Evolutionary conservation across 2,113 vertebrate species (phyloP).

Genomic region (Synodontis membranacea): DNA sequence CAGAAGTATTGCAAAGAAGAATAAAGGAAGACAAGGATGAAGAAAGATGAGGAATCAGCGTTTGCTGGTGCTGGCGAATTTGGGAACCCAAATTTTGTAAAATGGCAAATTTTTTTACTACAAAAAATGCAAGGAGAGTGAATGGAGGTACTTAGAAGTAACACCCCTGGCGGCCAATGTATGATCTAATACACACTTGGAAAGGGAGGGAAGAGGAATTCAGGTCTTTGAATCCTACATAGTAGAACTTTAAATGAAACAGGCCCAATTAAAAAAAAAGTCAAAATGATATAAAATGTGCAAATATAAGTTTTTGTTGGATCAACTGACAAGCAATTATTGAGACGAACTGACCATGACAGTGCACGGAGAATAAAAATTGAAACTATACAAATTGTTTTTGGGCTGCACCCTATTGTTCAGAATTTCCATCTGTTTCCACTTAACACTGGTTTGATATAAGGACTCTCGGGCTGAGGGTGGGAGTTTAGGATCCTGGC

Average conservation of each 20-base stretch:
- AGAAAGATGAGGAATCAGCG: no score
- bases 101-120: no score
- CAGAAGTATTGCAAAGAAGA: no score
- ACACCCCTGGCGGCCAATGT: no score
- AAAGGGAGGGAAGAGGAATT: no score
- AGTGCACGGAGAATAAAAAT: neutral
- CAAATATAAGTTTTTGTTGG: neutral
- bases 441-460: neutral
- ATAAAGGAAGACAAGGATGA: no score
- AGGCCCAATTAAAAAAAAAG: neutral
- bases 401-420: slow-evolving; percentile 14
- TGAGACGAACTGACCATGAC: neutral
- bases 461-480: slow-evolving; percentile 39
- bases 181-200: no score
- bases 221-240: no score
- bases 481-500: slow-evolving; percentile 37
- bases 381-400: slow-evolving; percentile 16
- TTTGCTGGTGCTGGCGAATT: no score
- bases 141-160: no score
- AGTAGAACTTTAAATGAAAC: neutral
- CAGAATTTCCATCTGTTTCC: slow-evolving; percentile 1
- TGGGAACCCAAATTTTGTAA: no score
- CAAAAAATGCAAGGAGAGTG: no score
- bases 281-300: neutral
- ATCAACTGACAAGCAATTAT: neutral